These are phyloP conservation scores for Sympetrum striolatum DNA, from an alignment of 2,888 invertebrate species.

Conservation along the genomic window DNA sequence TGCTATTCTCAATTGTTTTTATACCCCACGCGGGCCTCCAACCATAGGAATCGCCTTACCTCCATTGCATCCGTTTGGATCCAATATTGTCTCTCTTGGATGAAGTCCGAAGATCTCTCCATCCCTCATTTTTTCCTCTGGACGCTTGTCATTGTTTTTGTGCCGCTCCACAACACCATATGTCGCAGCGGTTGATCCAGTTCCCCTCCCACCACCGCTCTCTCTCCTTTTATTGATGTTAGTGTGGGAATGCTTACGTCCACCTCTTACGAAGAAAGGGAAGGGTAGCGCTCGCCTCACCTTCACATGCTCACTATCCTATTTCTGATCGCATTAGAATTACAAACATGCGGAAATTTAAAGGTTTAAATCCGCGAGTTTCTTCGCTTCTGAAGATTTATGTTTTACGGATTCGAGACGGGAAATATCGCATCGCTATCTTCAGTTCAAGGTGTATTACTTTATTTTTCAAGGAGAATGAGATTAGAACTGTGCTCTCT, in stretches of 20 bases:
- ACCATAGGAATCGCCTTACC: not conserved
- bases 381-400: too few species aligned
- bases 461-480: too few species aligned
- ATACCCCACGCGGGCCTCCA: not conserved
- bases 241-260: not conserved
- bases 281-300: not conserved
- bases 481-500: too few species aligned
- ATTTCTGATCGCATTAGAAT: too few species aligned
- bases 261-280: not conserved
- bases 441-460: too few species aligned
- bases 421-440: too few species aligned
- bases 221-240: not conserved
- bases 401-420: too few species aligned
- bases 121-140: not conserved
- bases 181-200: conserved; percentile 30
- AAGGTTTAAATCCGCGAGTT: too few species aligned
- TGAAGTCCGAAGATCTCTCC: not conserved
- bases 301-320: not conserved
- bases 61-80: not conserved
- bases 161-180: not conserved
- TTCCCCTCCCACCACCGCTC: not conserved
- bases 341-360: too few species aligned
- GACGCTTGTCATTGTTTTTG: not conserved
- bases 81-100: too few species aligned
- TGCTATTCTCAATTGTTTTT: not conserved